Evolutionary conservation across 1,140 invertebrate genomes (phyloP).

Genomic region (Steinernema khuongi): DNA sequence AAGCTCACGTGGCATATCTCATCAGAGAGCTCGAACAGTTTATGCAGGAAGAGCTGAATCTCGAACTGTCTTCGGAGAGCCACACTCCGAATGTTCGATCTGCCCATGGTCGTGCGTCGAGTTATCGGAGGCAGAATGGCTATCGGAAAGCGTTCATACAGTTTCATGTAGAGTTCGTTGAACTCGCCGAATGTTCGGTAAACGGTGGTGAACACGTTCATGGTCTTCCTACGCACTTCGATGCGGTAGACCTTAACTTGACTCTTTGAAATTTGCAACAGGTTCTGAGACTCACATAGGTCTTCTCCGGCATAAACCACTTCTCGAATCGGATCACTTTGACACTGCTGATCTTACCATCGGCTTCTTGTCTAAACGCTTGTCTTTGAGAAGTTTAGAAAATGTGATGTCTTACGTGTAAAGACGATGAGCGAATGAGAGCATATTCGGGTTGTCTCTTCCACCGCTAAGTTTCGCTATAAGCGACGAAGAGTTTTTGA

Average conservation of each 20-base stretch:
- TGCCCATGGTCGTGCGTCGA: slow-evolving; percentile 70
- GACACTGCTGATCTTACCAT: slow-evolving; percentile 79
- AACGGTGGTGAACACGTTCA: slow-evolving; percentile 76
- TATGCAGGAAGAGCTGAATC: slow-evolving; percentile 77
- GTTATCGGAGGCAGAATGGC: slow-evolving; percentile 66
- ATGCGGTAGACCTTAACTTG: slow-evolving; percentile 73
- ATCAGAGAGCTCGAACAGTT: slow-evolving; percentile 77
- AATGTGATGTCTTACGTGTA: slow-evolving; percentile 71
- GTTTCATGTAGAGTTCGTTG: slow-evolving; percentile 87
- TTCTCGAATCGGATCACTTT: slow-evolving; percentile 84
- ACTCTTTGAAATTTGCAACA: slow-evolving; percentile 19
- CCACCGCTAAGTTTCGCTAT: slow-evolving; percentile 70
- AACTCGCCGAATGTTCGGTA: slow-evolving; percentile 93
- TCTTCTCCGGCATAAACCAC: slow-evolving; percentile 91
- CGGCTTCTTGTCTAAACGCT: slow-evolving; percentile 69
- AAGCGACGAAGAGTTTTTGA: slow-evolving; percentile 37
- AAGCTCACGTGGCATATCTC: slow-evolving; percentile 70
- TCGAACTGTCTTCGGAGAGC: slow-evolving; percentile 80
- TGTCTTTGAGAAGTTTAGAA: background rate
- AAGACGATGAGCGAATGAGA: slow-evolving; percentile 86
- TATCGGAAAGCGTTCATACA: slow-evolving; percentile 61
- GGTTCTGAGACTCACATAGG: slow-evolving; percentile 69
- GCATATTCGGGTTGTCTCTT: slow-evolving; percentile 71
- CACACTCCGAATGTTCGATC: slow-evolving; percentile 86
- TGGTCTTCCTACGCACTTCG: slow-evolving; percentile 75